phyloP scores from a whole-genome alignment of 2,113 vertebrate genomes.

The Electrona antarctica region DNA sequence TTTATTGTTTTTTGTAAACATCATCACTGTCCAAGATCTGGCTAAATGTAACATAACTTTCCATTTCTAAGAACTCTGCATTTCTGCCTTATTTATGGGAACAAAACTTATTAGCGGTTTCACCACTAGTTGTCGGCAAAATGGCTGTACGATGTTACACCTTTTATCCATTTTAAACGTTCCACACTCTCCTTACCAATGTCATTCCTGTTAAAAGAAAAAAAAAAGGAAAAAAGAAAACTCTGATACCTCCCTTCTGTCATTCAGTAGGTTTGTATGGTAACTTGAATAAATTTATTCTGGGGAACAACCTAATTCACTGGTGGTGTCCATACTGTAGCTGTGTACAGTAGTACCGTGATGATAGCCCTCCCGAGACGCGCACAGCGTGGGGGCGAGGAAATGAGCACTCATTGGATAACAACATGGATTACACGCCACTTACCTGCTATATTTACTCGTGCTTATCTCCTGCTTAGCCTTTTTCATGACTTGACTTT shows the following conservation, averaged over 20 bases:
- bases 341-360: conserved; percentile 20
- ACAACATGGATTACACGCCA: conserved; percentile 65
- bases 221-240: no score
- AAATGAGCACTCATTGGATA: conserved; percentile 42
- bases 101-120: conserved; percentile 71
- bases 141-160: conserved; percentile 67
- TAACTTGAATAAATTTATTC: conserved; percentile 76
- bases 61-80: conserved; percentile 84
- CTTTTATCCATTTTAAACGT: conserved; percentile 63
- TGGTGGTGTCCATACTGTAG: conserved; percentile 14
- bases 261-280: conserved; percentile 73
- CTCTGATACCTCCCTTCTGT: conserved; percentile 68
- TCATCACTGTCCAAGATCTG: conserved; percentile 72
- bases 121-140: conserved; percentile 74
- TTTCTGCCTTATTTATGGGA: conserved; percentile 84
- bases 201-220: conserved; percentile 69
- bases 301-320: conserved; percentile 71
- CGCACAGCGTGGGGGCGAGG: conserved; percentile 44
- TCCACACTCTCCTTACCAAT: conserved; percentile 65
- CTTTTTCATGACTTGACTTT: conserved; percentile 45
- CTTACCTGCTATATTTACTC: conserved; percentile 73
- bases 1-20: conserved; percentile 53
- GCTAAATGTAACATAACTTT: conserved; percentile 84
- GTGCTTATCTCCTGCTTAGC: conserved; percentile 70
- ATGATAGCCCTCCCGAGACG: conserved; percentile 34